Evolutionary conservation across 2,888 invertebrate genomes (phyloP), one percentile per base, ranked within the genome.

Genomic region (Cryptocephalus moraei): DNA sequence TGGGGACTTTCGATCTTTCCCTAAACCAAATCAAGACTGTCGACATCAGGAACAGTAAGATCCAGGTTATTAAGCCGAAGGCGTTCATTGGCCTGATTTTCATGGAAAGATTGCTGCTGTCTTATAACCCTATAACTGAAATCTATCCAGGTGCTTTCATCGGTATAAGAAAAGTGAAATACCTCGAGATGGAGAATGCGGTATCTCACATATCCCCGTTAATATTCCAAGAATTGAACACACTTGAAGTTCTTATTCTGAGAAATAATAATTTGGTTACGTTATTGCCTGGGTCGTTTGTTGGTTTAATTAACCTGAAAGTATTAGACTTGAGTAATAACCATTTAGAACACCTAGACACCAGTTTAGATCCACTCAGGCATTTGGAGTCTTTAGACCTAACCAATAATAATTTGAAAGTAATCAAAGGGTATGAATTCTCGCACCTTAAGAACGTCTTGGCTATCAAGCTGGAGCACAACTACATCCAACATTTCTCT

Each of bases 1-100:
- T 55, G n/a, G 64, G 64, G 39, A 62, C 62, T 4, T 69, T 69
- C 46, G 69, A 69, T 49, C 62, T 69, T 31, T 59, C 63, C 10
- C 68, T 66, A 9, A 69, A 69, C 47, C 63, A 64, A 47, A 66
- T 64, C 33, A 60, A 59, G 49, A 59, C 50, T 13, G 44, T 66
- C 32, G 62, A 62, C 45, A 51, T 66, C 39, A 54, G 56, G 38
- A 59, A 58, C 33, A 59, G 60, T 45, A 57, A 61, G 12, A 62
- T 69, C 22, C 49, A 14, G 0, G 50, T 43, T 8, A 57, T 69
- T 32, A 52, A 52, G 33, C 59, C 59, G 4, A 60, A 56, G 49
- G 55, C 63, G 2, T 69, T 66, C 45, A 58, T 63, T 1, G 65
- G 64, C 4, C 50, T 64, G 47, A 65, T 64, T 34, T 67, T 62